Conservation (phyloP, 2,797 vertebrate species). For the Acanthurus leucopareius region DNA sequence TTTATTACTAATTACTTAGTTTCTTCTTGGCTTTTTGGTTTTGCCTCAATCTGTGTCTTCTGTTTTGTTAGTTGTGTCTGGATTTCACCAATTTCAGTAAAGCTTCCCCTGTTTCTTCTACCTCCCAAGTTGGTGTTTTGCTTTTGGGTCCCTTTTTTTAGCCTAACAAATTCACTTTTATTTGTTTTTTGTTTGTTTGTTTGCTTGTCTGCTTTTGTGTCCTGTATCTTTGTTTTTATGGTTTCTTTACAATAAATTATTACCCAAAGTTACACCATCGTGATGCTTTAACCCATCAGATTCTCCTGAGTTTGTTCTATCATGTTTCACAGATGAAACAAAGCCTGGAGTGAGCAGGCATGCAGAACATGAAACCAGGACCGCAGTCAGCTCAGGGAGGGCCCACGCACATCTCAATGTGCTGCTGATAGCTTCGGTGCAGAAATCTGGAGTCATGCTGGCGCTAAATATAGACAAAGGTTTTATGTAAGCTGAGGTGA, state of each 20-base stretch:
- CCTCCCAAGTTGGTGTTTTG: too few species aligned
- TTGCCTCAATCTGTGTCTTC: too few species aligned
- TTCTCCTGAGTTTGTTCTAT: constrained; percentile 22
- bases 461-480: constrained; percentile 87
- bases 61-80: too few species aligned
- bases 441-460: constrained; percentile 87
- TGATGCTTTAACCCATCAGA: constrained; percentile 34
- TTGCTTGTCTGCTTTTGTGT: neutral
- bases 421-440: constrained; percentile 85
- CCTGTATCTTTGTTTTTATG: constrained; percentile 18
- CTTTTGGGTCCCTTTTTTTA: too few species aligned
- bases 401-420: constrained; percentile 86
- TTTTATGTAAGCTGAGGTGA: constrained; percentile 89
- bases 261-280: constrained; percentile 1
- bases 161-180: too few species aligned
- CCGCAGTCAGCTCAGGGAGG: constrained; percentile 71
- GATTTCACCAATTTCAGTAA: too few species aligned
- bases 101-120: too few species aligned
- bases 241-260: constrained; percentile 6
- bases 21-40: too few species aligned
- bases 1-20: too few species aligned
- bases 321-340: constrained; percentile 32
- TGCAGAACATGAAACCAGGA: constrained; percentile 69
- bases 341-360: constrained; percentile 51
- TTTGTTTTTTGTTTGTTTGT: too few species aligned